These are phyloP conservation scores for Silurus lanzhouensis DNA, from an alignment of 2,797 vertebrate species.

Conservation along the genomic window DNA sequence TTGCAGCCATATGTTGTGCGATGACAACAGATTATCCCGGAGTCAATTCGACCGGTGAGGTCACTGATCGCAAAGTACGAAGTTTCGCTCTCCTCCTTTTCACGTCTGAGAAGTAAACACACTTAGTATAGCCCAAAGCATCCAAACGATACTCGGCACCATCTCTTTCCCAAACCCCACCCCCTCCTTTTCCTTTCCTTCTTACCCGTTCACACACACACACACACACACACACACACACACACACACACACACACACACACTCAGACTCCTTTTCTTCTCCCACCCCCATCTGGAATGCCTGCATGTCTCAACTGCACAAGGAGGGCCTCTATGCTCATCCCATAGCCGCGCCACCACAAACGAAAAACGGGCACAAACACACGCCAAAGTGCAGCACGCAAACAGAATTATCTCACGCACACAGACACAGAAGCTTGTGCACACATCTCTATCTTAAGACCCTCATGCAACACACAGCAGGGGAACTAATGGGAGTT, in stretches of 20 bases:
- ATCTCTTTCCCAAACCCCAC: conserved; percentile 21
- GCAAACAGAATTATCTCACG: conserved; percentile 43
- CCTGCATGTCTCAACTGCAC: conserved; percentile 54
- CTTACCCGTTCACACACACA: background rate
- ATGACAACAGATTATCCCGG: conserved; percentile 14
- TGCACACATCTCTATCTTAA: conserved; percentile 24
- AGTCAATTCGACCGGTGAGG: background rate
- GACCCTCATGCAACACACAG: background rate
- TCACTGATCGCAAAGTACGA: background rate
- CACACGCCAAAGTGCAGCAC: conserved; percentile 12
- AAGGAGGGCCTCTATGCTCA: conserved; percentile 53
- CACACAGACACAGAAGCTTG: conserved; percentile 41
- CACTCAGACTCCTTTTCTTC: conserved; percentile 39
- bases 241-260: conserved; percentile 31
- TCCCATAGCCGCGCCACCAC: conserved; percentile 48
- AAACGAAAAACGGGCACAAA: conserved; percentile 36
- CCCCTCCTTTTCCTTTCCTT: conserved; percentile 14
- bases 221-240: conserved; percentile 10
- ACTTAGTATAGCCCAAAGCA: background rate
- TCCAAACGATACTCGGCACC: conserved; percentile 10
- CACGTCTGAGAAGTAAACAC: background rate
- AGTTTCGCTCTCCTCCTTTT: background rate
- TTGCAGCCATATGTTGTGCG: conserved; percentile 27
- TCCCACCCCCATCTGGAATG: conserved; percentile 58
- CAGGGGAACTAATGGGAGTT: conserved; percentile 1